Evolutionary conservation across 2,113 vertebrate species (phyloP).

Genomic region (Pao palembangensis): DNA sequence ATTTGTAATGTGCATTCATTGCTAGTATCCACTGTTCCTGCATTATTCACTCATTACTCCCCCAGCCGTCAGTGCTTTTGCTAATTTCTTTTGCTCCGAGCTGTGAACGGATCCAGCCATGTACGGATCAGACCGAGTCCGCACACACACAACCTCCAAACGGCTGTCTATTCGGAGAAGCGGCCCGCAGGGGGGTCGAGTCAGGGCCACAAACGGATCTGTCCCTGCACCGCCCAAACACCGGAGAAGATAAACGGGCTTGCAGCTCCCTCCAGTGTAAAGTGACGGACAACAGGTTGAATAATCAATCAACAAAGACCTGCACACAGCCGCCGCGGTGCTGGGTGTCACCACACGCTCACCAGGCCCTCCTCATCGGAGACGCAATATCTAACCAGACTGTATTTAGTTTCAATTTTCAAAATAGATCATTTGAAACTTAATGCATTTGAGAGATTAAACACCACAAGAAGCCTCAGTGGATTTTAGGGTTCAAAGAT

Average conservation of each 20-base stretch:
- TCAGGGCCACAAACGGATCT: constrained; percentile 1
- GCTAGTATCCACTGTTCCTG: not conserved
- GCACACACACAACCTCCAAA: too few relatives aligned
- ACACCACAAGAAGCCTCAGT: too few relatives aligned
- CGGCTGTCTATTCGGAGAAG: too few relatives aligned
- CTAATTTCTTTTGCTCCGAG: constrained; percentile 20
- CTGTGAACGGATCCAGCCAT: constrained; percentile 24
- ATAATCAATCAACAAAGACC: constrained; percentile 27
- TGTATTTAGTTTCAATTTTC: too few relatives aligned
- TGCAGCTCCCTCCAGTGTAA: constrained; percentile 61
- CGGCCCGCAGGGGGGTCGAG: too few relatives aligned
- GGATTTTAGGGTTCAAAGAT: too few relatives aligned
- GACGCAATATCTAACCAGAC: too few relatives aligned
- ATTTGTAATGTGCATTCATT: constrained; percentile 1
- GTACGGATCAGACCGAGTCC: constrained; percentile 3
- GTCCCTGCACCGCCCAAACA: constrained; percentile 10
- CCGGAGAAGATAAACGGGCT: constrained; percentile 18
- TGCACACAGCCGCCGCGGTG: constrained; percentile 10
- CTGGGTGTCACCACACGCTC: too few relatives aligned
- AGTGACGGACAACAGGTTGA: constrained; percentile 37
- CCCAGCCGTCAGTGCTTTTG: not conserved
- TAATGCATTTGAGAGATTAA: too few relatives aligned
- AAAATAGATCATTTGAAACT: too few relatives aligned
- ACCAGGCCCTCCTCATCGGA: not conserved
- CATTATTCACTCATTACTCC: not conserved